A percentile compares a stretch with the other conserved stretches of the same genome.
Evolutionary conservation across 2,113 vertebrate species (phyloP).

Genomic region (Isurus oxyrinchus): DNA sequence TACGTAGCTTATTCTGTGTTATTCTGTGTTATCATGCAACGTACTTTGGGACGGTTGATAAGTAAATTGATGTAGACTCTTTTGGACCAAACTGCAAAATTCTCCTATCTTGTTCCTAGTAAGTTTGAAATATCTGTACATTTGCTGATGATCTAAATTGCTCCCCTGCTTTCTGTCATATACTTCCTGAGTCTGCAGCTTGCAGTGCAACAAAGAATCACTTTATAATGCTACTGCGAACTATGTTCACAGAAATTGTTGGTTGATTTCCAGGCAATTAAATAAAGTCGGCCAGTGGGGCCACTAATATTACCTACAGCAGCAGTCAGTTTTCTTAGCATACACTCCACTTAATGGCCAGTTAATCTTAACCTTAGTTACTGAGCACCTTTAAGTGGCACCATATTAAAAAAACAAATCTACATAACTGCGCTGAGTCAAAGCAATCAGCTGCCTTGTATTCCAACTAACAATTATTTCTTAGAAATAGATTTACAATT

Average conservation of each 20-base stretch:
- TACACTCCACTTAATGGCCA: not conserved
- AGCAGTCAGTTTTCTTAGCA: not conserved
- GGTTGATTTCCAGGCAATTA: not conserved
- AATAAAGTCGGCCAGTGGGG: not conserved
- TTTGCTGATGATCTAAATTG: not conserved
- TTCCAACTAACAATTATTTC: not conserved
- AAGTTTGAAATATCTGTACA: not conserved
- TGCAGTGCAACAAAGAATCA: not conserved
- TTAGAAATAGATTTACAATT: not conserved
- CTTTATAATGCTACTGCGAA: not conserved
- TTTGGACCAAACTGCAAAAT: not conserved
- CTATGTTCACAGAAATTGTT: slow-evolving; percentile 6
- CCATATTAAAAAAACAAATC: not conserved
- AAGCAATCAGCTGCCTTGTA: not conserved
- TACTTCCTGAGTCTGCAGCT: not conserved
- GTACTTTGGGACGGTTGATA: not conserved
- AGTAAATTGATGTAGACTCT: not conserved
- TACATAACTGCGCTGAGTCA: not conserved
- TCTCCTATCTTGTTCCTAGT: not conserved
- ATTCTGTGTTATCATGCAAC: not conserved
- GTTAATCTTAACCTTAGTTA: slow-evolving; percentile 4
- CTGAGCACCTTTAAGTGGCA: not conserved
- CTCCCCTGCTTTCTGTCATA: not conserved
- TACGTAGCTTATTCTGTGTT: not conserved
- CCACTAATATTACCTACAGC: not conserved